Base-by-base conservation (phyloP, 2,113 vertebrate species). In the Pipra filicauda region DNA sequence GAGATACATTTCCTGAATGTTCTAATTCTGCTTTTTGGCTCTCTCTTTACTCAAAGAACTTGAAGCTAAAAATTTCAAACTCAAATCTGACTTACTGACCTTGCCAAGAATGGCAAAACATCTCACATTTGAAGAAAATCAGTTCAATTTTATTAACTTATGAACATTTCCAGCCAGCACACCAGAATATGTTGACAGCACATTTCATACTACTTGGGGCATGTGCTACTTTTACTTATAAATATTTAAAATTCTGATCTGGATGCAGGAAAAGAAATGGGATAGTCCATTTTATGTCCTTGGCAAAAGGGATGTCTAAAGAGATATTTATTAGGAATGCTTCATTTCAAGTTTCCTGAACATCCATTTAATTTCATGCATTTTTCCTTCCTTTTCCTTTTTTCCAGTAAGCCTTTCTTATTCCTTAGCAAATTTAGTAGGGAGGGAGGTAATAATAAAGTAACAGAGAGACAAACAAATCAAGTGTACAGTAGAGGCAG, bases 51-150 rank as follows among this genome's bases (percentile, higher is more conserved):
- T 75, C 19, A 15, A 2, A 89, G 58, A 78, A 77, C 27, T 41
- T 84, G 73, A 89, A 69, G 44, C 11, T 55, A 61, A 90, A 75
- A 28, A 27, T 11, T 77, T 90, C 58, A 62, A 58, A 86, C 27
- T 81, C 67, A 65, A 66, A 64, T 75, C 24, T 81, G 77, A 71
- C 43, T 74, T 77, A 54, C 43, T 82, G 73, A 78, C 52, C 44
- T 88, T 79, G 51, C 65, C 85, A 88, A 75, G 58, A 88, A 89
- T 16, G 15, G 91, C 31, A 88, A 71, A 96, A 78, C 39, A 82
- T 48, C 57, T 41, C 70, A 75, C 33, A 49, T 91, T 71, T 87
- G 59, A 91, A 95, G 76, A 71, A 95, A 96, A 87, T 74, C 20
- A 37, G 35, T 44, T 64, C 6, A 5, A 37, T 71, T 87, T 87